A percentile compares a stretch with the other conserved stretches of the same genome.
phyloP scores from a whole-genome alignment of 2,888 invertebrate genomes.

The Philhelius pedissequus region DNA sequence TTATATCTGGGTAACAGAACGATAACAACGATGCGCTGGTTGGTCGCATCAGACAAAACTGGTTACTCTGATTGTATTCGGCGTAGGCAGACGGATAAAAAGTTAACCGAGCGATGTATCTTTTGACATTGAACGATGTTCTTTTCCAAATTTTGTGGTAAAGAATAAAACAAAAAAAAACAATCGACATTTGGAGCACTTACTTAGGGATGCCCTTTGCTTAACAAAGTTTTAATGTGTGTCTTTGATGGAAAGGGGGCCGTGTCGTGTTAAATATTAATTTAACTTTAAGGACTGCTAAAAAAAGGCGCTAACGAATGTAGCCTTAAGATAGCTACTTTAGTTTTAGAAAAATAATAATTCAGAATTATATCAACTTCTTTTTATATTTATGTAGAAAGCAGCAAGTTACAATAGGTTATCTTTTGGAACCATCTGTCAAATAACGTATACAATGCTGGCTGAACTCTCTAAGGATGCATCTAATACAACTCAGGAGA shows the following conservation, averaged over 20 bases:
- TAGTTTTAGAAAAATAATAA: too few species aligned
- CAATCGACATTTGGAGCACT: conserved; percentile 54
- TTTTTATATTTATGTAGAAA: too few species aligned
- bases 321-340: too few species aligned
- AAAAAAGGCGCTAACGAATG: too few species aligned
- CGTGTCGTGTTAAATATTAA: too few species aligned
- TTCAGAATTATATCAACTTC: too few species aligned
- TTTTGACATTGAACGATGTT: conserved; percentile 58
- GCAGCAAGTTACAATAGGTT: too few species aligned
- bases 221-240: background rate
- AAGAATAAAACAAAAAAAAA: conserved; percentile 38
- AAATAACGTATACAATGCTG: too few species aligned
- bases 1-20: conserved; percentile 20
- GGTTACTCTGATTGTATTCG: conserved; percentile 39
- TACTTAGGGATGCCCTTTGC: conserved; percentile 44
- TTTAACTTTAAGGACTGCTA: too few species aligned
- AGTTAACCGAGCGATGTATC: conserved; percentile 23
- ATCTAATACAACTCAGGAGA: too few species aligned
- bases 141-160: conserved; percentile 29
- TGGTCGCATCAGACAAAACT: conserved; percentile 6
- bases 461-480: too few species aligned
- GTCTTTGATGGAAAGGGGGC: background rate
- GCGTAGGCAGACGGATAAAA: conserved; percentile 51
- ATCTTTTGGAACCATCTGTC: too few species aligned
- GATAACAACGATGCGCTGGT: background rate